Evolutionary conservation across 2,797 vertebrate genomes (phyloP), one percentile per base, ranked within the genome.

Genomic region (Melanotaenia pygmaea): DNA sequence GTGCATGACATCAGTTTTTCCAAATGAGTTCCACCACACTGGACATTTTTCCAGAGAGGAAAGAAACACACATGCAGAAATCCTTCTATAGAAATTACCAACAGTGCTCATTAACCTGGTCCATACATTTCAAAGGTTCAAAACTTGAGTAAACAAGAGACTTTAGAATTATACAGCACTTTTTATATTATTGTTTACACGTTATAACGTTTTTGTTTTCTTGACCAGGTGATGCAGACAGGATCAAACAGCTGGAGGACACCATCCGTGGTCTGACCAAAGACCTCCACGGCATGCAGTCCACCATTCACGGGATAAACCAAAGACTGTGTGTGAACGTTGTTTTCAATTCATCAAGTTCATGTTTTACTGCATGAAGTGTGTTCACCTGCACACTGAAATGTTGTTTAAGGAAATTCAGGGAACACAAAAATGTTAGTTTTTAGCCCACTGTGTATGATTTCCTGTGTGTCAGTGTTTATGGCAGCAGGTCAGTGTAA

Each of bases 201-300:
- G 2, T 47, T 20, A 20, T 40, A 40, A 14, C 13, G 8, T 71
- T 26, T 13, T 53, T n/a, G 9, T n/a, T 16, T 64, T 7, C 4
- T 43, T 65, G 58, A 73, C 13, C 66, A 96, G 97, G 93, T 22
- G 95, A 98, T 24, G 78, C 82, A 0, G 95, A 96, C 80, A 97
- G 94, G 85, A 91, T 98, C 26, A 89, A 66, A 34, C 93, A 94
- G 76, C 92, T 98, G 84, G 97, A 98, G 82, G 96, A 96, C 67
- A 96, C 94, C 20, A 95, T 98, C 70, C 95, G 93, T 5, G 93
- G 87, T 77, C 90, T 99, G 80, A 94, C 90, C 40, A 95, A 95
- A 86, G 94, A 97, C 75, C 86, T 99, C 57, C 93, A 94, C 84
- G 94, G 90, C 78, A 89, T 98, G 76, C 95, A 95, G 60, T 92